phyloP scores from a whole-genome alignment of 2,113 vertebrate species.

The Agapornis roseicollis region DNA sequence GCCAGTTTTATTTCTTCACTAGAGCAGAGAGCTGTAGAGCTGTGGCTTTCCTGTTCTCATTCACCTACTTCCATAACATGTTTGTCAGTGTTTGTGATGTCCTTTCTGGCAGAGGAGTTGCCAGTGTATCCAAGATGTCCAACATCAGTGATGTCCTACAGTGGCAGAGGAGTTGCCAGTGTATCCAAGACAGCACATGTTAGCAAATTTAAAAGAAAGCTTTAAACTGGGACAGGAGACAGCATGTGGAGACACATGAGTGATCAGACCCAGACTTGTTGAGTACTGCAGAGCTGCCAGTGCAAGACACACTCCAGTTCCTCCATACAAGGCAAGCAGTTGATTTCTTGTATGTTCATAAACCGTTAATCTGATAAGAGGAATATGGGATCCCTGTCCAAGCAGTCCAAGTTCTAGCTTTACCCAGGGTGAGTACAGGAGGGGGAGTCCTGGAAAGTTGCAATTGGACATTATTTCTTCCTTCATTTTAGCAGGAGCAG shows the following conservation, averaged over 20 bases:
- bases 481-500: not conserved
- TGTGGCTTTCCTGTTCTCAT: not conserved
- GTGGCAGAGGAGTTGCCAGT: not conserved
- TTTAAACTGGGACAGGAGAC: not conserved
- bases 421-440: not conserved
- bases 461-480: not conserved
- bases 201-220: not conserved
- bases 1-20: not conserved
- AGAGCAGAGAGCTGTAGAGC: not conserved
- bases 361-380: not conserved
- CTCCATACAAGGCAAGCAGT: not conserved
- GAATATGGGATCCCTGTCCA: no score
- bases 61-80: not conserved
- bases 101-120: not conserved
- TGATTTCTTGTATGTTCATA: not conserved
- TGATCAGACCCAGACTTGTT: not conserved
- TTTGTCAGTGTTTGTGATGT: not conserved
- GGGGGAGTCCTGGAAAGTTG: not conserved
- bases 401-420: not conserved
- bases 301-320: not conserved
- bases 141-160: no score
- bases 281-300: not conserved
- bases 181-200: not conserved
- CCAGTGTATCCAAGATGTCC: not conserved
- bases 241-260: accelerated